Percentiles rank a stretch among this genome's conserved stretches.
Conservation (phyloP, 2,113 vertebrate genomes). For the Cheilinus undulatus region DNA sequence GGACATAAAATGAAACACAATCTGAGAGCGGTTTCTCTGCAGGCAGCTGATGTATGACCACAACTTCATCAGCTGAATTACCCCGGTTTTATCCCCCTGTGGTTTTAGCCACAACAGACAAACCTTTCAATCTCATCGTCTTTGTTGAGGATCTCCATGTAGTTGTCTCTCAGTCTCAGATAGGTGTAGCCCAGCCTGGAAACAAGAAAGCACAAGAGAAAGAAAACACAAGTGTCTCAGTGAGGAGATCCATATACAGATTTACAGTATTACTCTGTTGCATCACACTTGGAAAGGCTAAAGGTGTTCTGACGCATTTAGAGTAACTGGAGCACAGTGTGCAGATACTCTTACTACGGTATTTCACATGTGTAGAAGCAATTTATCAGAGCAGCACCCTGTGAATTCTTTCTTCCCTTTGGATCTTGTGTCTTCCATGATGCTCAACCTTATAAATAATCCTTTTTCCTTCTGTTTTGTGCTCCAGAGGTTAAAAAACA, state of each 20-base stretch:
- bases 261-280: neutral
- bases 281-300: constrained; percentile 3
- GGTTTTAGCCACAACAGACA: constrained; percentile 59
- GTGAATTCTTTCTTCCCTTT: neutral
- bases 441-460: neutral
- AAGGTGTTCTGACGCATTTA: constrained; percentile 15
- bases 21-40: constrained; percentile 23
- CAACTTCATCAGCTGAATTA: constrained; percentile 26
- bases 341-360: neutral
- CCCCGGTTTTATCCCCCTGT: constrained; percentile 21
- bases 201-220: constrained; percentile 37
- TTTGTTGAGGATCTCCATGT: constrained; percentile 96
- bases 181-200: constrained; percentile 94
- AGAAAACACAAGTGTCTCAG: neutral
- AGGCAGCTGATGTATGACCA: constrained; percentile 17
- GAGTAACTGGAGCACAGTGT: constrained; percentile 28
- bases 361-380: constrained; percentile 21
- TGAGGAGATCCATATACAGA: neutral
- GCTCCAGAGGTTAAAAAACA: too few species aligned
- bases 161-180: constrained; percentile 92
- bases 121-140: constrained; percentile 93
- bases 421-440: neutral
- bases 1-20: constrained; percentile 33
- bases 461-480: too few species aligned
- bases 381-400: neutral